phyloP scores from a whole-genome alignment of 2,888 invertebrate genomes.

The Clanis bilineata region DNA sequence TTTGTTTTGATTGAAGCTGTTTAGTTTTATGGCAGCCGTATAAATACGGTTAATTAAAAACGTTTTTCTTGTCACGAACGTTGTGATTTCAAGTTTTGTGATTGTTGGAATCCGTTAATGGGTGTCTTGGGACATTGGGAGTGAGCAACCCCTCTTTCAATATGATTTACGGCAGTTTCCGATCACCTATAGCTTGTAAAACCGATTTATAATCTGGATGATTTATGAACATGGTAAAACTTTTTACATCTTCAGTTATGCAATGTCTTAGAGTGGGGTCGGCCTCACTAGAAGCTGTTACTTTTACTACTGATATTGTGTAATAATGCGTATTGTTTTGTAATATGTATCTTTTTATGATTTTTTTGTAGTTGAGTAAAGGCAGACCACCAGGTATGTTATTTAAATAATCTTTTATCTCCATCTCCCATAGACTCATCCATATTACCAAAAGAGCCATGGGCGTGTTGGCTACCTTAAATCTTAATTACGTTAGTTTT shows the following conservation, averaged over 20 bases:
- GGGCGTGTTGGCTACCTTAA: too few relatives aligned
- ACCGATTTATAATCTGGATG: constrained; percentile 71
- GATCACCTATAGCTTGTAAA: constrained; percentile 68
- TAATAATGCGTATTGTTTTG: not conserved
- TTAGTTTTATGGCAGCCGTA: constrained; percentile 48
- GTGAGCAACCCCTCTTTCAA: constrained; percentile 57
- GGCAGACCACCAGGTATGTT: too few relatives aligned
- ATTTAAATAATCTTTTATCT: too few relatives aligned
- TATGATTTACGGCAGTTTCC: constrained; percentile 67
- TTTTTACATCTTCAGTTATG: constrained; percentile 51
- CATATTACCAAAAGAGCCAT: too few relatives aligned
- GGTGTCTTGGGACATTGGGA: constrained; percentile 43
- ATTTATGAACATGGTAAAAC: constrained; percentile 70
- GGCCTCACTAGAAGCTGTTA: not conserved
- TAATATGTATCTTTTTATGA: not conserved
- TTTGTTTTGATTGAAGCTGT: constrained; percentile 55
- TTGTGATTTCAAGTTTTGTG: not conserved
- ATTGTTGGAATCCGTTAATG: constrained; percentile 43
- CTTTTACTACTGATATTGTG: not conserved
- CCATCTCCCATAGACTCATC: too few relatives aligned
- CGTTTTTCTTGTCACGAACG: constrained; percentile 25
- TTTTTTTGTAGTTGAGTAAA: not conserved
- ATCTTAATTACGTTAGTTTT: too few relatives aligned
- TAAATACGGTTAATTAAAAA: constrained; percentile 43
- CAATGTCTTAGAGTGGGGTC: not conserved